These are phyloP conservation scores for Lepidocyrtoides sp. DNA, from an alignment of 2,888 invertebrate genomes.

Conservation along the genomic window DNA sequence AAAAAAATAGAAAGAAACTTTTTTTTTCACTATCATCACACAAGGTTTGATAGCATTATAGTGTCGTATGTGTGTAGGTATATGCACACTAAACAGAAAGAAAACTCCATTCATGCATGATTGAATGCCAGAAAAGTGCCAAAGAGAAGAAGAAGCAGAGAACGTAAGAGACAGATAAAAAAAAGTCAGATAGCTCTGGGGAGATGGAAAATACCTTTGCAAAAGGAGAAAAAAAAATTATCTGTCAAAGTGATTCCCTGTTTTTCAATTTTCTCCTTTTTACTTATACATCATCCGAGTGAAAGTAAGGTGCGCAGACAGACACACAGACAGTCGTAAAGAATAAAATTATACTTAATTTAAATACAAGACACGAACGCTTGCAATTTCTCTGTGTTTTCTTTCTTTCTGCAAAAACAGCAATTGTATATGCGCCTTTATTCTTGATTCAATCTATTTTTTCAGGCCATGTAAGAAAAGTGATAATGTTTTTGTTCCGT, in stretches of 20 bases:
- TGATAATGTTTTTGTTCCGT: no score
- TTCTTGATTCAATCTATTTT: neutral
- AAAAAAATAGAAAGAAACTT: neutral
- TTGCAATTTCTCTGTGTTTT: neutral
- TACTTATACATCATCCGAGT: neutral
- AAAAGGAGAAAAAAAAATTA: neutral
- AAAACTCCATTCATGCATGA: neutral
- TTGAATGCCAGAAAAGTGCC: constrained; percentile 7
- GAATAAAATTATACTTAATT: neutral
- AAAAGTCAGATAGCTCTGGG: neutral
- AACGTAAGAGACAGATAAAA: neutral
- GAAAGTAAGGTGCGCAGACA: neutral
- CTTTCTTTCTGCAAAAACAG: neutral
- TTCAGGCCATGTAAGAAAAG: neutral
- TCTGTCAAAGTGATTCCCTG: neutral
- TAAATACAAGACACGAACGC: neutral
- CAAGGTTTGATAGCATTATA: neutral
- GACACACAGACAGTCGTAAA: neutral
- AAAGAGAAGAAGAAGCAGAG: neutral
- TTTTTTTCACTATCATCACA: neutral
- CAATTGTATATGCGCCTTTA: no score
- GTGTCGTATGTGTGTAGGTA: no score
- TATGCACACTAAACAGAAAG: neutral
- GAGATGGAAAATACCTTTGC: neutral
- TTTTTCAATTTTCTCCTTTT: constrained; percentile 4